Conservation (phyloP, 2,888 invertebrate genomes). For the Tenthredo scrophulariae region DNA sequence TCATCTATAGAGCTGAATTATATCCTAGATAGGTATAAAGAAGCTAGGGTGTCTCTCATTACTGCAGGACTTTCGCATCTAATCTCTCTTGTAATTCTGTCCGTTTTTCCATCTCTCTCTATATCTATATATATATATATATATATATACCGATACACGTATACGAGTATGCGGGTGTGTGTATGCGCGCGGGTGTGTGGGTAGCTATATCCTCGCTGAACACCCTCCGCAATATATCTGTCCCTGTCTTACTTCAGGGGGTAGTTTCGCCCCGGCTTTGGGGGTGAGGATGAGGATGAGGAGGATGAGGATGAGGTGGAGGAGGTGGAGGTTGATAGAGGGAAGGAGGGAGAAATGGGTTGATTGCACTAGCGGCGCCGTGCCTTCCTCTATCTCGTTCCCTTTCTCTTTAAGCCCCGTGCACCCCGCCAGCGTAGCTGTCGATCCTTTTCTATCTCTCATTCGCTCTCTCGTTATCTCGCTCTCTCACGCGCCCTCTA, state of each 20-base stretch:
- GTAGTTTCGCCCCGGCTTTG: constrained; percentile 74
- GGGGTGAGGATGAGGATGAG: constrained; percentile 54
- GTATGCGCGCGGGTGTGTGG: background rate
- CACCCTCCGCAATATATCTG: constrained; percentile 66
- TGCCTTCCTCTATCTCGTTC: constrained; percentile 64
- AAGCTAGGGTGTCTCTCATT: constrained; percentile 62
- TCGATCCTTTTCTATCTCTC: constrained; percentile 33
- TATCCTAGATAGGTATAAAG: constrained; percentile 16
- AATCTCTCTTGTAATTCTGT: constrained; percentile 70
- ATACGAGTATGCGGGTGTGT: constrained; percentile 26
- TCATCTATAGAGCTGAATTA: constrained; percentile 4
- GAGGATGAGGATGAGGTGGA: background rate
- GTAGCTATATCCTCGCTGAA: constrained; percentile 44
- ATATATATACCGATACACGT: constrained; percentile 46
- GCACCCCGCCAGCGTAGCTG: constrained; percentile 44
- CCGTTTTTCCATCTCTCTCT: constrained; percentile 58
- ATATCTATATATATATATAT: constrained; percentile 52
- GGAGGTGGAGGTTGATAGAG: constrained; percentile 22
- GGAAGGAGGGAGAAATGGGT: constrained; percentile 67
- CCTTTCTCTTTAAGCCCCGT: constrained; percentile 56
- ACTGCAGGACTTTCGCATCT: constrained; percentile 68
- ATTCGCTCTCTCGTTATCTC: constrained; percentile 50
- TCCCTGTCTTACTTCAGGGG: constrained; percentile 73
- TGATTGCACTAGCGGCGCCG: constrained; percentile 76
- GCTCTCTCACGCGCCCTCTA: constrained; percentile 55